Percentiles rank a stretch among this genome's conserved stretches.
phyloP scores from a whole-genome alignment of 1,140 invertebrate species.

The Varroa destructor region DNA sequence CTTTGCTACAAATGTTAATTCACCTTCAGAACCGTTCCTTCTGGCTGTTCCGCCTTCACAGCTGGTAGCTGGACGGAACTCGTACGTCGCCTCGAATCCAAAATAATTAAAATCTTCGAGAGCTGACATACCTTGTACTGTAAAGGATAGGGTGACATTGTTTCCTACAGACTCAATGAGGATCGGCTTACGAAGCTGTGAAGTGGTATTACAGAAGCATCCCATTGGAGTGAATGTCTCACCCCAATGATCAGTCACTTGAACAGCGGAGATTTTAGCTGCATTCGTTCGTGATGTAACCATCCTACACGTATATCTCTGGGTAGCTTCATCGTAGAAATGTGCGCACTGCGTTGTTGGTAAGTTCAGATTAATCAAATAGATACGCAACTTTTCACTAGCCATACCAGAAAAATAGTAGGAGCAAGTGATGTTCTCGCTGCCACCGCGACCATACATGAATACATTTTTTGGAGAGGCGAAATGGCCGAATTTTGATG shows the following conservation, averaged over 20 bases:
- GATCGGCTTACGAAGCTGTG: slow-evolving; percentile 46
- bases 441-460: slow-evolving; percentile 35
- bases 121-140: slow-evolving; percentile 62
- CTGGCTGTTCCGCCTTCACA: slow-evolving; percentile 42
- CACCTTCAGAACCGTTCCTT: slow-evolving; percentile 34
- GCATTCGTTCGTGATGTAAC: slow-evolving; percentile 13
- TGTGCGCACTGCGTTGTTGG: slow-evolving; percentile 17
- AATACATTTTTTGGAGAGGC: slow-evolving; percentile 34
- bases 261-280: slow-evolving; percentile 9
- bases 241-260: slow-evolving; percentile 42
- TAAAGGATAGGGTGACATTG: slow-evolving; percentile 64
- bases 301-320: slow-evolving; percentile 31
- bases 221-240: slow-evolving; percentile 53
- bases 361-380: slow-evolving; percentile 24
- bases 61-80: slow-evolving; percentile 56
- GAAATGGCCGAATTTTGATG: slow-evolving; percentile 29
- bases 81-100: slow-evolving; percentile 65
- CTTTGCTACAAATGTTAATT: slow-evolving; percentile 30
- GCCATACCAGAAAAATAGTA: slow-evolving; percentile 32
- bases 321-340: slow-evolving; percentile 30
- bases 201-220: slow-evolving; percentile 59
- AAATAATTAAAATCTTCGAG: slow-evolving; percentile 66
- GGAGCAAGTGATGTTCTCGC: slow-evolving; percentile 32
- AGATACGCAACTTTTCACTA: slow-evolving; percentile 31
- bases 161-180: slow-evolving; percentile 60